phyloP scores from a whole-genome alignment of 2,888 invertebrate genomes.

The Macrophya annulata region DNA sequence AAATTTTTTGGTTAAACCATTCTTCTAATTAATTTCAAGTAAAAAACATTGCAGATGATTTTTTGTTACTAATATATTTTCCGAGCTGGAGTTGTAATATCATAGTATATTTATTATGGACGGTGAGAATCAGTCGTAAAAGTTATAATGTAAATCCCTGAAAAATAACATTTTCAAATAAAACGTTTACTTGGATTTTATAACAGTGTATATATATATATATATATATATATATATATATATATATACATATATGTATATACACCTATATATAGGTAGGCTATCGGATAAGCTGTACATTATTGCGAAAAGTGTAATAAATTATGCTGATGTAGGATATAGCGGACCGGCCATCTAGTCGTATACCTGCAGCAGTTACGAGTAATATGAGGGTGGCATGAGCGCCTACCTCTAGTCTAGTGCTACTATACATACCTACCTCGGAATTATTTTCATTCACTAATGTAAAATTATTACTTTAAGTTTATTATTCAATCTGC shows the following conservation, averaged over 20 bases:
- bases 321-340: slow-evolving; percentile 27
- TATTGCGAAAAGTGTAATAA: slow-evolving; percentile 50
- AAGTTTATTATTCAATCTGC: slow-evolving; percentile 51
- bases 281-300: slow-evolving; percentile 51
- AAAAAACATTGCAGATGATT: background rate
- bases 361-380: slow-evolving; percentile 15
- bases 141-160: slow-evolving; percentile 34
- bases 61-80: background rate
- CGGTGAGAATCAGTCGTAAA: slow-evolving; percentile 43
- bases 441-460: slow-evolving; percentile 48
- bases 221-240: no score
- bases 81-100: background rate
- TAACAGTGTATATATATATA: background rate
- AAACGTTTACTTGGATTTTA: slow-evolving; percentile 39
- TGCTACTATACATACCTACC: slow-evolving; percentile 7
- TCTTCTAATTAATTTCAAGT: no score
- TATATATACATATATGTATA: no score
- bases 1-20: no score
- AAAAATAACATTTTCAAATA: slow-evolving; percentile 22
- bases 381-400: slow-evolving; percentile 26
- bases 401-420: background rate
- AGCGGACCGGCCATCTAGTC: background rate
- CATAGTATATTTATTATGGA: slow-evolving; percentile 9
- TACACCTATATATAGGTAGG: background rate
- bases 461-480: slow-evolving; percentile 45